These are phyloP conservation scores for Synanthedon myopaeformis DNA, from an alignment of 2,888 invertebrate genomes.

Conservation along the genomic window DNA sequence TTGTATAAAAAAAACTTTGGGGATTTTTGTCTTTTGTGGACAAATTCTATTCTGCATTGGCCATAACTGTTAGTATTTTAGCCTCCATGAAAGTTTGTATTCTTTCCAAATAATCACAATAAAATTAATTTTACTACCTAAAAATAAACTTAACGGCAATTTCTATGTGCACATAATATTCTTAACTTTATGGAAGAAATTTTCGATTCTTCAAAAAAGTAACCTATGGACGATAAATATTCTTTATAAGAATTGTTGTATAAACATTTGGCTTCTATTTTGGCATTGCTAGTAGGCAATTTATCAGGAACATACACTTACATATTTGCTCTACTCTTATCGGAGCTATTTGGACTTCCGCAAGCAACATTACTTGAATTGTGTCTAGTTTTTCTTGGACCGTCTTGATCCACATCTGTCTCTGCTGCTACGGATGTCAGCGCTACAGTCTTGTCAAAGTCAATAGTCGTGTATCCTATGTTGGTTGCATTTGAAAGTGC, in stretches of 20 bases:
- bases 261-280: slow-evolving; percentile 2
- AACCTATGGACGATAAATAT: not conserved
- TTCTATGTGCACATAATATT: too few species aligned
- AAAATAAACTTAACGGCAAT: too few species aligned
- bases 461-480: slow-evolving; percentile 89
- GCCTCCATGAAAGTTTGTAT: too few species aligned
- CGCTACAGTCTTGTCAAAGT: slow-evolving; percentile 93
- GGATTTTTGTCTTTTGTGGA: too few species aligned
- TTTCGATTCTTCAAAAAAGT: too few species aligned
- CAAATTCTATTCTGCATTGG: too few species aligned
- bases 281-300: not conserved
- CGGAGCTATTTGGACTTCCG: slow-evolving; percentile 45
- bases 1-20: too few species aligned
- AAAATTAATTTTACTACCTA: too few species aligned
- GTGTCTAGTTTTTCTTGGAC: slow-evolving; percentile 83
- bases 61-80: too few species aligned
- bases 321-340: slow-evolving; percentile 25
- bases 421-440: slow-evolving; percentile 83
- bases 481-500: slow-evolving; percentile 70
- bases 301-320: not conserved
- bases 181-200: too few species aligned
- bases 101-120: too few species aligned
- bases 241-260: too few species aligned
- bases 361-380: slow-evolving; percentile 77
- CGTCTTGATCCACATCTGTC: slow-evolving; percentile 77